Base-by-base conservation (phyloP, 2,888 invertebrate genomes). In the Bursaphelenchus okinawaensis region DNA sequence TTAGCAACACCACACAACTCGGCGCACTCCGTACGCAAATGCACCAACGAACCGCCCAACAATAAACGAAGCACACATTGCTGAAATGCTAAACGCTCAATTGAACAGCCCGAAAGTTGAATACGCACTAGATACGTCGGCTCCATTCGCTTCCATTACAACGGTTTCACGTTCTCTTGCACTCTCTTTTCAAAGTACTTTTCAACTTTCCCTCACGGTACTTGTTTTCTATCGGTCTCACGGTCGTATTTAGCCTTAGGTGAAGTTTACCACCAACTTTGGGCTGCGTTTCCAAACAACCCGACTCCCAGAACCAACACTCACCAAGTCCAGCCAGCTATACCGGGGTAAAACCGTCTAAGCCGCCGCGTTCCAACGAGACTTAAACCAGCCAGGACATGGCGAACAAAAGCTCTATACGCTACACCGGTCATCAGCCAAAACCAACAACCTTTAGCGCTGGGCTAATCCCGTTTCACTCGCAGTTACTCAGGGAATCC, bases 161-260 rank as follows among this genome's bases (percentile, higher is more conserved):
- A 80, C 84, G 85, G 85, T 86, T 87, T 87, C 84, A 85, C 84
- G 83, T 82, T 84, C 87, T 87, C 85, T 87, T 87, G 85, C 87
- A 86, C 85, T 85, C 85, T 85, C 85, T 88, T 86, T 88, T 87
- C 87, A 87, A 87, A 88, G 87, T 88, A 85, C 87, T 88, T 87
- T 87, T 86, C 87, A 88, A 84, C 88, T 88, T 88, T 88, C 87
- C 87, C 87, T 88, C 87, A 87, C 72, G 62, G 74, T 74, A 72
- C 74, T 74, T 75, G 84, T 85, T 86, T 85, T 86, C 87, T 88
- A 88, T 87, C 85, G 85, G 83, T 83, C 86, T 86, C 82, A 84
- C 81, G 82, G 84, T 83, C 84, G 85, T 86, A 88, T 88, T 88
- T 87, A 86, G 85, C 83, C 83, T 86, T 86, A 82, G 84, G 81